Conservation (phyloP, 2,797 vertebrate genomes). For the Sphaeramia orbicularis region DNA sequence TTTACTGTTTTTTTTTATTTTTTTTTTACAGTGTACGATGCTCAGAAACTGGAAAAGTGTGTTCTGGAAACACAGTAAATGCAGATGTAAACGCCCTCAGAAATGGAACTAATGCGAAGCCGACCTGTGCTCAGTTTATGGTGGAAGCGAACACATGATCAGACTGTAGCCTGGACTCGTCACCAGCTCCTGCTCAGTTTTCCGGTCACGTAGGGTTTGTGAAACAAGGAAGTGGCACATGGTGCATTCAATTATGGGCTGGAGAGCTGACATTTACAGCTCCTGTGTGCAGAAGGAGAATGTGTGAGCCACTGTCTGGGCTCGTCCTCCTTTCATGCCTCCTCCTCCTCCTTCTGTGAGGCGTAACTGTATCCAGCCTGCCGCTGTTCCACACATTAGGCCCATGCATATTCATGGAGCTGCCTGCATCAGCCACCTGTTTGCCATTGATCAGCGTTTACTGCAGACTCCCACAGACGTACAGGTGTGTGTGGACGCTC, state of each 20-base stretch:
- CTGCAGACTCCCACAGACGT: slow-evolving; percentile 37
- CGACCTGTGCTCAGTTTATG: no score
- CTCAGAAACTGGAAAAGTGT: no score
- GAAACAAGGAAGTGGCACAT: slow-evolving; percentile 44
- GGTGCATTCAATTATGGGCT: slow-evolving; percentile 47
- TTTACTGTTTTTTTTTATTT: no score
- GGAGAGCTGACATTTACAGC: slow-evolving; percentile 62
- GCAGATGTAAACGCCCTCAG: no score
- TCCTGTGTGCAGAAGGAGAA: slow-evolving; percentile 47
- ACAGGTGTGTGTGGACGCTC: slow-evolving; percentile 17
- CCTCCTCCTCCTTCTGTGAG: background rate
- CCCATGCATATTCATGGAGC: slow-evolving; percentile 57
- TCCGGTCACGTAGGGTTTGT: slow-evolving; percentile 42
- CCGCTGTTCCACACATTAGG: slow-evolving; percentile 43
- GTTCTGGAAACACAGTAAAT: no score
- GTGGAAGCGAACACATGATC: slow-evolving; percentile 7
- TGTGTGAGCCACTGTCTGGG: slow-evolving; percentile 14
- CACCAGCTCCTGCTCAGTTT: slow-evolving; percentile 33
- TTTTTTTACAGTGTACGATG: no score
- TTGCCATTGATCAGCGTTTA: slow-evolving; percentile 55
- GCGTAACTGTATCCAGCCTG: slow-evolving; percentile 21
- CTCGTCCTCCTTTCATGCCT: background rate
- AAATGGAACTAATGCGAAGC: no score
- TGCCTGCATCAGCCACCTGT: slow-evolving; percentile 51
- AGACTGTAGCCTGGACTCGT: slow-evolving; percentile 12